Evolutionary conservation across 2,888 invertebrate species (phyloP), one percentile per base, ranked within the genome.

Genomic region (Nesidiocoris tenuis): DNA sequence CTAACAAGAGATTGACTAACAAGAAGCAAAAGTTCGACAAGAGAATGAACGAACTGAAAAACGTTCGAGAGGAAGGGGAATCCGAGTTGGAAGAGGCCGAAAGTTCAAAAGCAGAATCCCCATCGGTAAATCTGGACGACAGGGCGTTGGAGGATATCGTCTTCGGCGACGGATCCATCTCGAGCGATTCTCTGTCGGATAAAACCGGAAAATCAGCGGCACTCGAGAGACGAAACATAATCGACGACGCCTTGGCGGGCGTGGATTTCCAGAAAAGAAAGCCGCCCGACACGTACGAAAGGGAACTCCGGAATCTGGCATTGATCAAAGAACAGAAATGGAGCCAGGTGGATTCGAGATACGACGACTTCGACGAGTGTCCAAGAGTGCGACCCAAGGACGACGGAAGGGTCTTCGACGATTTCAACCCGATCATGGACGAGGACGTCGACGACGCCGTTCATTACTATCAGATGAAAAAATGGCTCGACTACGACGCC

Each of bases 401-500:
- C 1, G 3, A 17, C n/a, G 9, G 1, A 17, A 63, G 57, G 23
- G 55, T 74, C 19, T 65, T 74, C 24, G 74, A 74, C 65, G 65
- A 74, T 25, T 74, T 55, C 65, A 64, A 74, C 17, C 64, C 74
- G 9, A 22, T 25, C 23, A n/a, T 66, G 16, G 74, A 74, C 0
- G 74, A 74, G 18, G 65, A 65, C 24, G 74, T 74, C 2, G 65
- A 65, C 23, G 74, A 74, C 59, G 55, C 65, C 23, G 23, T 64
- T 5, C 64, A 74, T 57, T 74, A 55, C 59, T 23, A 65, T 22
- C 74, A 74, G 23, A 74, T 65, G 65, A 54, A 25, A 23, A 74
- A 74, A 56, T 74, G 64, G 64, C 24, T 74, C 61, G 74, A 74
- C 24, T 66, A 54, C 65, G 74, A 74, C 5, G 23, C 54, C 39